Evolutionary conservation across 2,113 vertebrate genomes (phyloP), one percentile per base, ranked within the genome.

Genomic region (Castor canadensis): DNA sequence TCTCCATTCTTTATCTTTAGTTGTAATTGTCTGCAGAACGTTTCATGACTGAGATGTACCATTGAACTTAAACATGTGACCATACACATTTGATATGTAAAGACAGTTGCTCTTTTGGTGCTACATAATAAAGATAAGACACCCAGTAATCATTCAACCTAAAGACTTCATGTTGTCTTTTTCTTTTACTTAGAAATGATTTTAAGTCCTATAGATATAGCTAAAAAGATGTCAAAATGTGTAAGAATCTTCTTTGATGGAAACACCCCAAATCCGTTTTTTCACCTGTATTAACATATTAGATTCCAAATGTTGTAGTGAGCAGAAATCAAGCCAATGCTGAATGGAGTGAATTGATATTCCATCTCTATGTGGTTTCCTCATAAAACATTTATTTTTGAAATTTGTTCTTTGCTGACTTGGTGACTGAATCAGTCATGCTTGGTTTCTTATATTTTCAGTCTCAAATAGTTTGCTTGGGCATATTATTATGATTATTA

Each of bases 361-460:
- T 89, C 20, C 47, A 80, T 86, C n/a, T 45, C 19, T 62, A 22
- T 87, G 20, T 88, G 43, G n/a, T 71, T 83, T 95, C 28, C 67
- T 88, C 67, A 76, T 87, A 89, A 93, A 92, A 88, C 52, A 82
- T 90, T 97, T 60, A 93, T 91, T 56, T 79, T 67, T 95, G 77
- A 89, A 69, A 95, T n/a, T 94, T 96, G 40, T 76, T 94, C 19
- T 93, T 89, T 82, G 72, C 73, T 91, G 72, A 89, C 56, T 84
- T 86, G 62, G 49, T 86, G 87, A 95, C 66, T 86, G 38, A 88
- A 83, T 80, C 91, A n/a, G 73, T 92, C 93, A 86, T 83, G 7
- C 62, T 83, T 95, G 60, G 58, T 93, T 91, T 94, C 85, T 84
- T 83, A 69, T 82, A 60, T 73, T 77, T 94, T 88, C 75, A 54